phyloP scores from a whole-genome alignment of 2,888 invertebrate genomes.

The Pristionchus japonicus region DNA sequence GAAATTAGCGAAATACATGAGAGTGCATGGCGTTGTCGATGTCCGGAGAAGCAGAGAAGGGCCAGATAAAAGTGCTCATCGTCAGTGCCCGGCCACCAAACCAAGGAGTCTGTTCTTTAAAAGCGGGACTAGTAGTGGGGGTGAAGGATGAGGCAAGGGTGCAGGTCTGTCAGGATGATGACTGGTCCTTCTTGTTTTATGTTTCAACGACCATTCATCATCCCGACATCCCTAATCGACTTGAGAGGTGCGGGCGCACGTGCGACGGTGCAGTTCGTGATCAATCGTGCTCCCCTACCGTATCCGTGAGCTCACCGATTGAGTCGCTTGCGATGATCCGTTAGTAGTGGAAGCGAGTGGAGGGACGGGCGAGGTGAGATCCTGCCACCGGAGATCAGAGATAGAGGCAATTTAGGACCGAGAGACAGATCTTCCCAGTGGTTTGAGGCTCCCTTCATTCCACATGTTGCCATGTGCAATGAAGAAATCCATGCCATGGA shows the following conservation, averaged over 20 bases:
- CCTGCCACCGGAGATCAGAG: background rate
- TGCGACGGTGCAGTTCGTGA: background rate
- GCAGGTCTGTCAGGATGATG: background rate
- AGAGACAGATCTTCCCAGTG: too few species aligned
- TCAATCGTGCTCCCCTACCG: slow-evolving; percentile 4
- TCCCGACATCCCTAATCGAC: background rate
- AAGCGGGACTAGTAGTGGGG: background rate
- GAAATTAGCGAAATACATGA: background rate
- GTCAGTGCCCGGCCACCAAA: background rate
- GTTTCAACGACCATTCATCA: background rate
- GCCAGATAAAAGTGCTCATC: background rate
- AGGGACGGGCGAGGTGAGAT: background rate
- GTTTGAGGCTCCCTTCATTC: background rate
- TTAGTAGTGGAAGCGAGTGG: background rate
- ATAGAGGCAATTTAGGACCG: background rate
- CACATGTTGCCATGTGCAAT: background rate
- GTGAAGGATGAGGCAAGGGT: background rate
- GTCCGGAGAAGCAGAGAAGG: background rate
- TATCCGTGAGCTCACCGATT: background rate
- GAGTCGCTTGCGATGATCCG: background rate
- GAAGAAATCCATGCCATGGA: too few species aligned
- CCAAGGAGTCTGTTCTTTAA: background rate
- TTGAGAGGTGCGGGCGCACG: background rate
- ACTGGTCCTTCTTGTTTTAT: background rate
- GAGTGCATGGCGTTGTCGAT: background rate